Conservation (phyloP, 2,888 invertebrate species). For the Serripes groenlandicus region DNA sequence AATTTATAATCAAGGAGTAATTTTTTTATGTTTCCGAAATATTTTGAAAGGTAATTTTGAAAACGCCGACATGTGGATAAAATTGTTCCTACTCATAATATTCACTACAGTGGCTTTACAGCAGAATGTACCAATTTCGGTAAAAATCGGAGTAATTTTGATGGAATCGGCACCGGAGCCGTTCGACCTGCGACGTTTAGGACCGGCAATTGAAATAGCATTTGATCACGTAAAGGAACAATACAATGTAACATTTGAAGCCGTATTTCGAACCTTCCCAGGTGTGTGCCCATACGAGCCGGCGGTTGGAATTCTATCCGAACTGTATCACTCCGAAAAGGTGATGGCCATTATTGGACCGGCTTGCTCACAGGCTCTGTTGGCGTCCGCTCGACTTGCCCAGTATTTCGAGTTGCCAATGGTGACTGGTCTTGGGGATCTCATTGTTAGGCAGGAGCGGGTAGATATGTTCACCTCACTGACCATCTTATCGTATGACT, state of each 20-base stretch:
- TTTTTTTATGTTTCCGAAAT: no score
- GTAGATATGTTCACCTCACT: slow-evolving; percentile 69
- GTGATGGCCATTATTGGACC: slow-evolving; percentile 72
- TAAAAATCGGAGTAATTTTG: slow-evolving; percentile 70
- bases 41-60: no score
- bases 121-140: no score
- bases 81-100: no score
- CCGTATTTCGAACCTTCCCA: slow-evolving; percentile 62
- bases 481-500: slow-evolving; percentile 69
- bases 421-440: slow-evolving; percentile 72
- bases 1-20: no score
- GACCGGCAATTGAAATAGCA: slow-evolving; percentile 70
- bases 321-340: slow-evolving; percentile 63
- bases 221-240: slow-evolving; percentile 51
- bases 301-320: slow-evolving; percentile 67
- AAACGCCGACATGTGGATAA: no score
- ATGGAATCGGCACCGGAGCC: slow-evolving; percentile 72
- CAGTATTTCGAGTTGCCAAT: slow-evolving; percentile 67
- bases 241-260: slow-evolving; percentile 59
- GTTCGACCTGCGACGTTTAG: slow-evolving; percentile 67
- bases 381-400: slow-evolving; percentile 69
- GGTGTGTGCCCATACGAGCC: slow-evolving; percentile 72
- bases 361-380: slow-evolving; percentile 69
- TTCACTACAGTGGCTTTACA: no score
- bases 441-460: slow-evolving; percentile 56